Percentiles rank a stretch among this genome's conserved stretches.
Conservation (phyloP, 2,113 vertebrate species). For the Chaetops frenatus region DNA sequence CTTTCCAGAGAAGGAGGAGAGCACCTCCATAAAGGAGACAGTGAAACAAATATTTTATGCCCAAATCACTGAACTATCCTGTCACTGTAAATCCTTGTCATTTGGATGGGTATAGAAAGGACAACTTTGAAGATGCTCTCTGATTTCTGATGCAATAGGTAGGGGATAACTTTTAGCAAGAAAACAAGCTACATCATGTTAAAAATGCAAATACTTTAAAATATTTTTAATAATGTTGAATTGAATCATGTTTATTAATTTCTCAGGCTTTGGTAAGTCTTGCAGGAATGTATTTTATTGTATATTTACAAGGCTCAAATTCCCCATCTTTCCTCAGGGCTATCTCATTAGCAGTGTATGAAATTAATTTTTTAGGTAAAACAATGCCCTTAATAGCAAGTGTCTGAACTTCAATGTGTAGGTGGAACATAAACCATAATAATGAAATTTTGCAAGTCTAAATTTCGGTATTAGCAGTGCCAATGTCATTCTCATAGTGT, state of each 20-base stretch:
- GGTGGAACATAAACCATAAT: not conserved
- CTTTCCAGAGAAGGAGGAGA: not conserved
- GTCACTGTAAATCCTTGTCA: not conserved
- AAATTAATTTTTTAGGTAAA: not conserved
- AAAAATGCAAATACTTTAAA: not conserved
- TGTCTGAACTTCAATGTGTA: not conserved
- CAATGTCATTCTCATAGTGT: not conserved
- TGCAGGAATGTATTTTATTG: not conserved
- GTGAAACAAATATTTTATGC: not conserved
- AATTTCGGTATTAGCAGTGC: not conserved
- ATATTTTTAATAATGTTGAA: not conserved
- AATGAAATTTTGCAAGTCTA: not conserved
- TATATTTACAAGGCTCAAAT: not conserved
- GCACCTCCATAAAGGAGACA: not conserved
- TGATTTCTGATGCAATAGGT: not conserved
- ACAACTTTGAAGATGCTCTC: not conserved
- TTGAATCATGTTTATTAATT: not conserved
- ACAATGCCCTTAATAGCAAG: not conserved
- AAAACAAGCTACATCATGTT: not conserved
- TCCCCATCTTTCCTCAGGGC: not conserved
- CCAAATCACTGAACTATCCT: not conserved
- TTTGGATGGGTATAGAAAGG: not conserved
- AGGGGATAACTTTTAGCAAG: not conserved
- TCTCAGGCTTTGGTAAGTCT: not conserved
- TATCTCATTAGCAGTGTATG: not conserved